These are phyloP conservation scores for Hofmannophila pseudospretella DNA, from an alignment of 2,888 invertebrate species.

Conservation along the genomic window DNA sequence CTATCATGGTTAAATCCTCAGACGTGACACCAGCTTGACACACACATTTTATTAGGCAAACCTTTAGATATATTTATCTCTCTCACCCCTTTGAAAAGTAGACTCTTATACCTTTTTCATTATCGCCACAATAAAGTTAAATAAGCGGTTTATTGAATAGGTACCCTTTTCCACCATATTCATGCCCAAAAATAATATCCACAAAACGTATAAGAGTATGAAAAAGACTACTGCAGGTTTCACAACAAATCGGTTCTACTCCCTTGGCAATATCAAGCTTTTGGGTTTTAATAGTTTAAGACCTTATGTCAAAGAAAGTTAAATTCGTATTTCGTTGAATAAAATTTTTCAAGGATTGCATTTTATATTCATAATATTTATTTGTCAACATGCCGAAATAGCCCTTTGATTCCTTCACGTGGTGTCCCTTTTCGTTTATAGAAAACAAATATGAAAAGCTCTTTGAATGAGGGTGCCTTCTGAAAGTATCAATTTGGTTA, in stretches of 20 bases:
- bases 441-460: conserved; percentile 30
- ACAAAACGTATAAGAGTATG: conserved; percentile 16
- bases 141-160: conserved; percentile 26
- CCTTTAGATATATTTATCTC: too few relatives aligned
- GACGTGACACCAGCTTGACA: too few relatives aligned
- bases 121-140: too few relatives aligned
- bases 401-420: conserved; percentile 64
- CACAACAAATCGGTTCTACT: conserved; percentile 61
- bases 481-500: conserved; percentile 52
- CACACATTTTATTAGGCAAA: too few relatives aligned
- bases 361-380: conserved; percentile 33
- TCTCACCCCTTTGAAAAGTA: too few relatives aligned
- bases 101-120: too few relatives aligned
- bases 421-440: conserved; percentile 49
- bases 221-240: conserved; percentile 48
- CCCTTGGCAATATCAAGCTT: conserved; percentile 58
- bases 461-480: conserved; percentile 31
- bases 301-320: conserved; percentile 14
- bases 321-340: conserved; percentile 13
- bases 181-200: conserved; percentile 28
- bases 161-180: conserved; percentile 20
- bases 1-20: too few relatives aligned
- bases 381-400: conserved; percentile 73
- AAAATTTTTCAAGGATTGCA: background rate
- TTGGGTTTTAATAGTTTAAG: conserved; percentile 27